Evolutionary conservation across 1,140 invertebrate species (phyloP).

Genomic region (Argopecten irradians): DNA sequence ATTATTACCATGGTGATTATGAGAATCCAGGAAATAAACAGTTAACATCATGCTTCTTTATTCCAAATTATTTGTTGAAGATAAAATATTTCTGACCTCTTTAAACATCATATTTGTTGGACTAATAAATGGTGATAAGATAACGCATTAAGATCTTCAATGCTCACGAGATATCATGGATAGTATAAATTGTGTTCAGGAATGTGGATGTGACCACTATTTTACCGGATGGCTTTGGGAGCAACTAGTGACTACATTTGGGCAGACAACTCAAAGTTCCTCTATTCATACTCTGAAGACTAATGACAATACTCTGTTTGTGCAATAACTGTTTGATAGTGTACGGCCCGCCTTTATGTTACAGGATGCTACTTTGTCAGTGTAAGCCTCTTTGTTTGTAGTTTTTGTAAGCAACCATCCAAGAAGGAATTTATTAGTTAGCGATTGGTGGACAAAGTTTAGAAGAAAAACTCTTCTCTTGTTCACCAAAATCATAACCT

Average conservation of each 20-base stretch:
- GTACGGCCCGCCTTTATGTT: background rate
- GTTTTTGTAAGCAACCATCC: background rate
- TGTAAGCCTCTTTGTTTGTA: background rate
- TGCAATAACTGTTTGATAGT: slow-evolving; percentile 13
- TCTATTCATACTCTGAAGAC: background rate
- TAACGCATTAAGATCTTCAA: no score
- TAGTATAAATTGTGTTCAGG: no score
- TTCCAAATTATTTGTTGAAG: no score
- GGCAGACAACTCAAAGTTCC: background rate
- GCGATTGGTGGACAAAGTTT: background rate
- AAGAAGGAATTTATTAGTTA: background rate
- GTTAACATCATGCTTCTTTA: no score
- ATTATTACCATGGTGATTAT: no score
- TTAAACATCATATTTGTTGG: no score
- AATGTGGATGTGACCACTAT: no score
- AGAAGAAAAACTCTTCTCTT: background rate
- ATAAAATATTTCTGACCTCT: no score
- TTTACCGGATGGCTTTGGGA: background rate
- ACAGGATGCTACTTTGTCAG: background rate
- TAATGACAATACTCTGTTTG: slow-evolving; percentile 1
- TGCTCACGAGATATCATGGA: background rate
- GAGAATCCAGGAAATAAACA: no score
- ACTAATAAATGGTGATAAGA: no score
- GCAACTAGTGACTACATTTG: background rate
- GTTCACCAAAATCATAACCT: no score